A percentile compares a stretch with the other conserved stretches of the same genome.
Conservation (phyloP, 1,140 invertebrate species). For the Amphibalanus amphitrite region DNA sequence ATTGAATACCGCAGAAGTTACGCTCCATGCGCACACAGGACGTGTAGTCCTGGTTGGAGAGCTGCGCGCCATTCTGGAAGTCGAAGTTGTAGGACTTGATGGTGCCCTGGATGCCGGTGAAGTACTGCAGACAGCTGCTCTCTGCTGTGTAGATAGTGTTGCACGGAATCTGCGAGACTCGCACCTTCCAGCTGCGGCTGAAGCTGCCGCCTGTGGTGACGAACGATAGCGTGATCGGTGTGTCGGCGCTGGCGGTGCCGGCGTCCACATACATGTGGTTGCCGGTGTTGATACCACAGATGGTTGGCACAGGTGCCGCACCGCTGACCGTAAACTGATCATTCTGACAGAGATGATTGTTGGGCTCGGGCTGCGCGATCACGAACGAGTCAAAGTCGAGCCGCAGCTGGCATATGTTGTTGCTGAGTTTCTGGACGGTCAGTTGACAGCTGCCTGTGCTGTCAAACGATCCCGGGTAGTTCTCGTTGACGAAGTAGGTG, state of each 20-base stretch:
- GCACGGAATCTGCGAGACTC: constrained; percentile 18
- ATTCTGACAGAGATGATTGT: background rate
- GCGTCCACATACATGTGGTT: constrained; percentile 38
- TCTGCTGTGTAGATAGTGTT: constrained; percentile 21
- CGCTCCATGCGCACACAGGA: constrained; percentile 65
- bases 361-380: background rate
- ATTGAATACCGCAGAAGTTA: constrained; percentile 75
- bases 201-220: constrained; percentile 18
- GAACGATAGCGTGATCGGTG: constrained; percentile 15
- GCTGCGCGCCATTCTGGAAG: constrained; percentile 45
- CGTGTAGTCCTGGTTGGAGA: constrained; percentile 75
- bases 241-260: background rate
- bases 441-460: background rate
- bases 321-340: background rate
- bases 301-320: constrained; percentile 42
- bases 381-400: background rate
- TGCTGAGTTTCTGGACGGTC: background rate
- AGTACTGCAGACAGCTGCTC: constrained; percentile 56
- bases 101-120: constrained; percentile 54
- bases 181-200: constrained; percentile 20
- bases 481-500: background rate
- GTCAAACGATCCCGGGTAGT: background rate
- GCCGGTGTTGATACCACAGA: constrained; percentile 59
- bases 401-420: constrained; percentile 1
- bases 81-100: constrained; percentile 71